Base-by-base conservation (phyloP, 2,888 invertebrate species). In the Electrophaes corylata region DNA sequence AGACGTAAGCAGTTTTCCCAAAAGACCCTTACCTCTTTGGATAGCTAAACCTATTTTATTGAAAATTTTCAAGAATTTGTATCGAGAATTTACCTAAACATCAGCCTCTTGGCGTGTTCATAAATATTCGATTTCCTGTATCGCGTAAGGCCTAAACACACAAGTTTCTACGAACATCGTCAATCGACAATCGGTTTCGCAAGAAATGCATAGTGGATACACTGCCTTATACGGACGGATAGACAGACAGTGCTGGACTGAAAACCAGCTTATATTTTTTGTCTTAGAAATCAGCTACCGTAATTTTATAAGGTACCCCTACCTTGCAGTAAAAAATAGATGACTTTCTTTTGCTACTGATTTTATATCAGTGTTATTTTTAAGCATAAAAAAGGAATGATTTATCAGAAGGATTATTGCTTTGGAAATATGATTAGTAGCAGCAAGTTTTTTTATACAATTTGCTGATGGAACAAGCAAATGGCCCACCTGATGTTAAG, bases 111-210 rank as follows among this genome's bases (percentile, higher is more conserved):
- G 16, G 10, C 10, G 16, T 37, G 8, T 37, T 37, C 37, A 37
- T 37, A 37, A 16, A 19, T 46, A 57, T 66, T 61, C 60, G 47
- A 61, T 56, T 62, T 67, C 66, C 65, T 60, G 57, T 20, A 51
- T 19, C 37, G 18, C 44, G 45, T 64, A 65, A 64, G 62, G 66
- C 53, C 33, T 31, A 55, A 23, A 50, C 54, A 61, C 62, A 35
- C 48, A 37, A 23, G 49, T 49, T 58, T 53, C 53, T 49, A 16
- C 55, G 39, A 52, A 52, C 50, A 48, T 48, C 48, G 65, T 65
- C 77, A 72, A 64, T 67, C 70, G 70, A 72, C 75, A 72, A 77
- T 76, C 80, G 72, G 75, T 79, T 77, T 79, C 73, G 81, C 77
- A 76, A 78, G 79, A 76, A 74, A 72, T 50, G 53, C 69, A 65